Conservation (phyloP, 2,113 vertebrate genomes). For the Callorhinus ursinus region DNA sequence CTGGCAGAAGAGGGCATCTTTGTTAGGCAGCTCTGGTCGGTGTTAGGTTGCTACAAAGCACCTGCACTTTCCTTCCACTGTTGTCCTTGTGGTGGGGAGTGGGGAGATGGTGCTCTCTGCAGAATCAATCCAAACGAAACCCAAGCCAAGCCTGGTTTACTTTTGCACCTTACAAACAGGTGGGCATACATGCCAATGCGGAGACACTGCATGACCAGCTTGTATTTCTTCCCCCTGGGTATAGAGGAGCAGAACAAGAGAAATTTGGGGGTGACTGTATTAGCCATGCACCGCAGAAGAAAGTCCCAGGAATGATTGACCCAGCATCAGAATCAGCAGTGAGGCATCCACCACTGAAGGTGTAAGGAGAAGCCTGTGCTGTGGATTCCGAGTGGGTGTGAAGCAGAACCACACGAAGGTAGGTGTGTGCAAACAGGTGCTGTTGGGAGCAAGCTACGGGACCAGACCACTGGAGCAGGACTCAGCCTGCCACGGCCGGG, state of each 20-base stretch:
- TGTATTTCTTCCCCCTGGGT: neutral
- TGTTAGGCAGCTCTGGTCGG: neutral
- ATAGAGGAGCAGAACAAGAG: neutral
- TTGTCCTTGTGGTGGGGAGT: neutral
- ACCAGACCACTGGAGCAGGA: neutral
- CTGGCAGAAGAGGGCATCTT: neutral
- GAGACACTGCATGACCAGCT: fast-evolving
- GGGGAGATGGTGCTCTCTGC: neutral
- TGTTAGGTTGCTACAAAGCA: neutral
- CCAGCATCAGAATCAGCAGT: fast-evolving
- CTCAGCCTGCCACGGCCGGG: fast-evolving
- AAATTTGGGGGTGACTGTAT: fast-evolving
- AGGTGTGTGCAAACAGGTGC: neutral
- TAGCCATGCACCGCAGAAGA: neutral
- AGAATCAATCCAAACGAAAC: neutral
- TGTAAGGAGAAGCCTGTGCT: fast-evolving
- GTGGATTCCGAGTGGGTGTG: no score
- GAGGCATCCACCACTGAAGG: fast-evolving
- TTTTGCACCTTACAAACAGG: neutral
- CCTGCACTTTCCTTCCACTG: neutral
- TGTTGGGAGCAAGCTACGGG: neutral
- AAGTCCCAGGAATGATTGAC: fast-evolving
- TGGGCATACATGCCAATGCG: fast-evolving
- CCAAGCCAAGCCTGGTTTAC: neutral
- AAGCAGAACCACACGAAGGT: neutral